Conservation (phyloP, 2,888 invertebrate genomes). For the Tenthredo mesomela region DNA sequence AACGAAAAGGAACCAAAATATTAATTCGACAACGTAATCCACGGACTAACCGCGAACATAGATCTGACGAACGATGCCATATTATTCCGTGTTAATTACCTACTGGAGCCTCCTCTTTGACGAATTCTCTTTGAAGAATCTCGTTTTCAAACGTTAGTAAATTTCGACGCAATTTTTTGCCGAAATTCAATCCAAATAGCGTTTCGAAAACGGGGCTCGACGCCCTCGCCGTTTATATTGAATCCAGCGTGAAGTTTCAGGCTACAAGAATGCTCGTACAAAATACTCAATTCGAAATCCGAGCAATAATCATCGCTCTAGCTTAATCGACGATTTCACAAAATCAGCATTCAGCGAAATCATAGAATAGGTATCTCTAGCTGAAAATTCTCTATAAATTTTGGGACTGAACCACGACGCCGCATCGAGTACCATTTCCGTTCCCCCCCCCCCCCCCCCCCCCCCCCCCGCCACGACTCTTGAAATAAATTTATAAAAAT, state of each 20-base stretch:
- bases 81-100: constrained; percentile 18
- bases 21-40: background rate
- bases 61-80: background rate
- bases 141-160: background rate
- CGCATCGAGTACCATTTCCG: background rate
- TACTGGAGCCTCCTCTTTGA: background rate
- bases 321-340: background rate
- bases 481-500: background rate
- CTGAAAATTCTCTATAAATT: background rate
- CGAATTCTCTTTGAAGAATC: background rate
- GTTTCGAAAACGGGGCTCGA: background rate
- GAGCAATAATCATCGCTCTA: background rate
- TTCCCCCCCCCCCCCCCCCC: background rate
- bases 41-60: background rate
- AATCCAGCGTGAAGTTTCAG: background rate
- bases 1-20: background rate
- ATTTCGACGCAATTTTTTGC: background rate
- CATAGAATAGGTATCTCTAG: too few species aligned
- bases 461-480: background rate
- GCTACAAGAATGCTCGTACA: background rate
- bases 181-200: background rate
- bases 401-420: background rate
- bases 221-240: background rate
- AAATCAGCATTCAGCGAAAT: background rate
- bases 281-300: background rate